These are phyloP conservation scores for Cremastinae sp. DNA, from an alignment of 2,888 invertebrate species.

Conservation along the genomic window DNA sequence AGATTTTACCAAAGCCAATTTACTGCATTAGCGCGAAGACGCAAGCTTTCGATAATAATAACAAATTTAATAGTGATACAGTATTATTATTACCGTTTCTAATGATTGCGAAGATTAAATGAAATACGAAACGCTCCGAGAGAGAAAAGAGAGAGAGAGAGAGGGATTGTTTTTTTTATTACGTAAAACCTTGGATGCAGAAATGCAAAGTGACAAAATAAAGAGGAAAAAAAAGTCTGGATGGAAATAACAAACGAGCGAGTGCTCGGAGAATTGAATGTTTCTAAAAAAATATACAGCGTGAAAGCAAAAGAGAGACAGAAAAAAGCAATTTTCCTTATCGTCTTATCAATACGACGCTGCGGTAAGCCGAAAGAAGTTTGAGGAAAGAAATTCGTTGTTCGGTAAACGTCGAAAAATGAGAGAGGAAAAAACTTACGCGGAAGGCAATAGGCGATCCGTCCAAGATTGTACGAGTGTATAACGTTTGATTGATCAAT, in stretches of 20 bases:
- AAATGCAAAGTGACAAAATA: neutral
- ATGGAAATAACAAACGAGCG: neutral
- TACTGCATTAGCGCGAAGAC: too few relatives aligned
- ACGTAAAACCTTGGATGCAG: too few relatives aligned
- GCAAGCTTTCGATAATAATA: neutral
- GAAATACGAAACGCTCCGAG: neutral
- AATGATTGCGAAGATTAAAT: neutral
- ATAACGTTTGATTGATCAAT: neutral
- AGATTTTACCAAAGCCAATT: too few relatives aligned
- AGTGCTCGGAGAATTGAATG: too few relatives aligned
- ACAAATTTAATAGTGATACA: neutral
- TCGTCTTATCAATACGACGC: neutral
- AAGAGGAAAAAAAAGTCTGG: constrained; percentile 2
- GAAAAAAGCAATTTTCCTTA: constrained; percentile 5
- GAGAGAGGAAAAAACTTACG: constrained; percentile 23
- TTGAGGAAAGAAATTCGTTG: too few relatives aligned
- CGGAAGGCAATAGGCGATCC: constrained; percentile 9
- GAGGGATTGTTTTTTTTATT: too few relatives aligned
- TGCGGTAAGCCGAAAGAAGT: too few relatives aligned
- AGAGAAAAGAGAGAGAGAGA: too few relatives aligned
- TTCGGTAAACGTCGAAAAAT: constrained; percentile 3
- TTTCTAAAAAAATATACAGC: constrained; percentile 2
- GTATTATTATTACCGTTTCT: neutral
- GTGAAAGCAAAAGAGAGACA: constrained; percentile 7
- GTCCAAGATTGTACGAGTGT: constrained; percentile 6